Conservation (phyloP, 2,113 vertebrate genomes). For the Pipra filicauda region DNA sequence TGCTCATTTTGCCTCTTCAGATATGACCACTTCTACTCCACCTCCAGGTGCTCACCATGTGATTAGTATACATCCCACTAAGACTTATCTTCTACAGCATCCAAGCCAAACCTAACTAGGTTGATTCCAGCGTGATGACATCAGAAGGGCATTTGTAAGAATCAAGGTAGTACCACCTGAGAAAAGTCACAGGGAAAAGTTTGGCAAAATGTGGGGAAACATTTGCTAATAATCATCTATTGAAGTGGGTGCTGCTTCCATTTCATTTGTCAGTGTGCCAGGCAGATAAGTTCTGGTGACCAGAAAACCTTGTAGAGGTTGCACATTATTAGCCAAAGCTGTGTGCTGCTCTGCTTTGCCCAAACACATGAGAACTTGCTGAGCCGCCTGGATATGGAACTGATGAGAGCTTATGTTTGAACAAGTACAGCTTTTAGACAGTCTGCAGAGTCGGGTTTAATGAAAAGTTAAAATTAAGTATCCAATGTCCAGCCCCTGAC, state of each 20-base stretch:
- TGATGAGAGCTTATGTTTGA: neutral
- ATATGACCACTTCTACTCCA: neutral
- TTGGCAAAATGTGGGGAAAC: neutral
- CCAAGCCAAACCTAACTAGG: neutral
- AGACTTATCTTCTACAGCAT: neutral
- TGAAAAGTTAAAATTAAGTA: neutral
- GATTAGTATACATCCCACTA: neutral
- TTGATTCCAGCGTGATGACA: neutral
- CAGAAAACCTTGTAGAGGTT: neutral
- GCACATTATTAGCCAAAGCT: neutral
- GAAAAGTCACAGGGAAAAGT: neutral
- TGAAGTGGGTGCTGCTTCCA: neutral
- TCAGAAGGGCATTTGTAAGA: neutral
- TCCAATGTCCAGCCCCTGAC: neutral
- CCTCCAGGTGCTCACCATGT: neutral
- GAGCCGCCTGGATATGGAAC: neutral
- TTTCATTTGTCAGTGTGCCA: neutral
- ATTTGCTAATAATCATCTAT: neutral
- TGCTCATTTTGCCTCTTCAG: neutral
- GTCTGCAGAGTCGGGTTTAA: neutral
- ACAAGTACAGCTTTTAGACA: neutral
- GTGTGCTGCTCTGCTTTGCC: neutral
- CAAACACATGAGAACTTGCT: neutral
- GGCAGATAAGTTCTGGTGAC: neutral
- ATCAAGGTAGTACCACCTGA: neutral